Conservation (phyloP, 92 coral and sea anemone species). For the Actinostola sp. region DNA sequence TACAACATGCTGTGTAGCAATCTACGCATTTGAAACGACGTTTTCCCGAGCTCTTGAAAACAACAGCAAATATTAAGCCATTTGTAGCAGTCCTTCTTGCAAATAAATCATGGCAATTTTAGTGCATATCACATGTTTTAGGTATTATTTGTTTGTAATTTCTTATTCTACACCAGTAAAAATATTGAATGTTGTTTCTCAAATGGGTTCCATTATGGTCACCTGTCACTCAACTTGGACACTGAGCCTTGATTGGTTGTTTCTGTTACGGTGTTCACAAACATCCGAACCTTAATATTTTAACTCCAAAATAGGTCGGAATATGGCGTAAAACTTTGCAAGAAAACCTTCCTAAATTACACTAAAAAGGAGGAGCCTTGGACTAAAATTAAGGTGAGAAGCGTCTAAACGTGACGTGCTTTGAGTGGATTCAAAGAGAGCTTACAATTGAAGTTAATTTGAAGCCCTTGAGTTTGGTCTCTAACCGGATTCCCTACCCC, state of each 20-base stretch:
- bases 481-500: not conserved
- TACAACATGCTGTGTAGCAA: not conserved
- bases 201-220: constrained; percentile 22
- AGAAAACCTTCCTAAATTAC: constrained; percentile 9
- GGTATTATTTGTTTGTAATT: not conserved
- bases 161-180: constrained; percentile 7
- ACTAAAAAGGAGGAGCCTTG: not conserved
- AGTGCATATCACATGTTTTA: too few relatives aligned
- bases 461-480: constrained; percentile 7
- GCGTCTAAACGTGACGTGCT: not conserved
- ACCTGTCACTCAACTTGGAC: constrained; percentile 24
- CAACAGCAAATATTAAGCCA: too few relatives aligned
- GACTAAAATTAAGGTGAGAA: constrained; percentile 18
- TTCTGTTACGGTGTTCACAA: constrained; percentile 9
- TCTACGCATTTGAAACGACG: not conserved
- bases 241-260: constrained; percentile 33
- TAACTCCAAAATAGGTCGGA: constrained; percentile 17
- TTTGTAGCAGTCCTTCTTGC: too few relatives aligned
- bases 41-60: not conserved
- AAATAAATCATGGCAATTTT: too few relatives aligned
- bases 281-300: constrained; percentile 22
- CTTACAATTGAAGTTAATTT: too few relatives aligned
- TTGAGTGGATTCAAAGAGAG: too few relatives aligned
- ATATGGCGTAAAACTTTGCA: constrained; percentile 18
- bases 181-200: constrained; percentile 19